phyloP scores from a whole-genome alignment of 2,797 vertebrate genomes.

The Typhlichthys subterraneus region DNA sequence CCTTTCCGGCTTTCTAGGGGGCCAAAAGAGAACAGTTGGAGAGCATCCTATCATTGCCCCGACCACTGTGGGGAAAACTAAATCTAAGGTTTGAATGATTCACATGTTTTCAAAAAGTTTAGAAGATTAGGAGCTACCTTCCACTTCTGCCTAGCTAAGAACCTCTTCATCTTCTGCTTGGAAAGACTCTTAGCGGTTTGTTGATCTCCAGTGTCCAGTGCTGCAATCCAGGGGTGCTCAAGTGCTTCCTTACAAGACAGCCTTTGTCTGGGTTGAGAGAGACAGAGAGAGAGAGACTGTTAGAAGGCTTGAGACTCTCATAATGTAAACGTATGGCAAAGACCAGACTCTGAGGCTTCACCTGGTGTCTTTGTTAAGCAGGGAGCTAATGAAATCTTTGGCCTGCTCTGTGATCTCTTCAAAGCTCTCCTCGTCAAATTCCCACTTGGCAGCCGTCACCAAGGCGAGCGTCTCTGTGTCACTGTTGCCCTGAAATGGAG shows the following conservation, averaged over 20 bases:
- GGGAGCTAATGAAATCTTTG: slow-evolving; percentile 84
- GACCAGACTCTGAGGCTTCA: slow-evolving; percentile 30
- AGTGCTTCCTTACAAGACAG: slow-evolving; percentile 77
- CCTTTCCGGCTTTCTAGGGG: slow-evolving; percentile 83
- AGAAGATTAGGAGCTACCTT: slow-evolving; percentile 71
- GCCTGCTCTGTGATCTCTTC: slow-evolving; percentile 82
- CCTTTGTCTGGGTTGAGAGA: slow-evolving; percentile 68
- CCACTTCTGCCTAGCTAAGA: slow-evolving; percentile 86
- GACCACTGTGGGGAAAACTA: neutral
- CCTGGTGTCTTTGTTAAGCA: slow-evolving; percentile 83
- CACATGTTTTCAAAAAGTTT: neutral
- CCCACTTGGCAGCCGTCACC: slow-evolving; percentile 84
- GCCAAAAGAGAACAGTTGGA: neutral
- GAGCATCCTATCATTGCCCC: slow-evolving; percentile 1
- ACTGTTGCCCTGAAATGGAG: slow-evolving; percentile 85
- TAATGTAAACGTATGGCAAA: neutral
- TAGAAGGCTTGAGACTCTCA: neutral
- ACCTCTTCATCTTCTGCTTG: slow-evolving; percentile 86
- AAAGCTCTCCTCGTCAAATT: slow-evolving; percentile 87
- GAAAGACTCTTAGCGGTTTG: slow-evolving; percentile 73
- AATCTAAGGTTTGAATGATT: neutral
- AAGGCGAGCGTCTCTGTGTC: slow-evolving; percentile 84
- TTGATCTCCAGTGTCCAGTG: slow-evolving; percentile 54
- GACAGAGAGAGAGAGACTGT: neutral
- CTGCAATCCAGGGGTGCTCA: slow-evolving; percentile 83